Evolutionary conservation across 2,888 invertebrate species (phyloP).

Genomic region (Pristionchus fissidentatus): DNA sequence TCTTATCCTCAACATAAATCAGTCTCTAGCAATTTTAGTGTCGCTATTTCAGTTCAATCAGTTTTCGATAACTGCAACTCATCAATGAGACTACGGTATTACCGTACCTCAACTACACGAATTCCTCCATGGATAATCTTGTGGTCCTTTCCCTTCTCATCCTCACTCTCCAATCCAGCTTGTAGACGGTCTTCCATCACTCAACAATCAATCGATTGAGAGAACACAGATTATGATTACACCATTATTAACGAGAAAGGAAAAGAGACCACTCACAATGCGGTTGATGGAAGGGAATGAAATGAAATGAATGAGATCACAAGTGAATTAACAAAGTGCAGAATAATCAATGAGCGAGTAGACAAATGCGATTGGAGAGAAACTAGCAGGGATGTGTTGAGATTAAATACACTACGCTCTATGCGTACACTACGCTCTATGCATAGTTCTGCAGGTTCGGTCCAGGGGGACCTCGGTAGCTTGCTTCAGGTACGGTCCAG

Average conservation of each 20-base stretch:
- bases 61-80: neutral
- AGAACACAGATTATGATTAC: neutral
- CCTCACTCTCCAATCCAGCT: constrained; percentile 48
- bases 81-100: too few relatives aligned
- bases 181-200: constrained; percentile 42
- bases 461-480: too few relatives aligned
- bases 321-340: neutral
- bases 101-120: constrained; percentile 39
- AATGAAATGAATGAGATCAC: neutral
- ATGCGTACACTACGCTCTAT: too few relatives aligned
- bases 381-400: too few relatives aligned
- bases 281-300: neutral
- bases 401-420: too few relatives aligned
- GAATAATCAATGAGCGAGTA: neutral
- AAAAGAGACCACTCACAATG: neutral
- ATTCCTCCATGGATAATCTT: constrained; percentile 39
- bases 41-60: neutral
- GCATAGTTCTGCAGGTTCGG: too few relatives aligned
- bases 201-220: neutral
- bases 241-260: neutral
- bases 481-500: too few relatives aligned
- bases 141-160: constrained; percentile 25
- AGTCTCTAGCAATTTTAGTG: too few relatives aligned
- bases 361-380: neutral
- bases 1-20: constrained; percentile 21